Evolutionary conservation across 2,888 invertebrate species (phyloP).

Genomic region (Drosophila melanocephala): DNA sequence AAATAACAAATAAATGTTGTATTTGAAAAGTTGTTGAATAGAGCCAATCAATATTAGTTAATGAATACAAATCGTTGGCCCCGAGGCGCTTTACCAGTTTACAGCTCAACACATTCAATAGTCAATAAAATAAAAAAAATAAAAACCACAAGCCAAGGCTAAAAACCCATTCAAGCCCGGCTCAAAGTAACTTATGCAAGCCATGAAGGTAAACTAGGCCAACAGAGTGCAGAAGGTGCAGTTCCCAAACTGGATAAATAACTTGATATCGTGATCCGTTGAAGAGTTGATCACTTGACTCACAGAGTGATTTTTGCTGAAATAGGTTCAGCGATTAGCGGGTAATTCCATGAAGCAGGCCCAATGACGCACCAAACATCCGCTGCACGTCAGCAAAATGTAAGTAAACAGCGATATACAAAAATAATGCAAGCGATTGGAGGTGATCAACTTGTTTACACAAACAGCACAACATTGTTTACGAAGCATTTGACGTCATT

Average conservation of each 20-base stretch:
- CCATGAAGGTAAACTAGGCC: slow-evolving; percentile 52
- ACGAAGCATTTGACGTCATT: slow-evolving; percentile 58
- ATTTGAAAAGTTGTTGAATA: background rate
- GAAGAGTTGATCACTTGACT: slow-evolving; percentile 24
- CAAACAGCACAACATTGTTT: slow-evolving; percentile 20
- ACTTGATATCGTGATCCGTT: background rate
- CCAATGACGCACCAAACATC: slow-evolving; percentile 39
- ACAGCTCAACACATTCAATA: slow-evolving; percentile 10
- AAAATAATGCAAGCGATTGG: slow-evolving; percentile 18
- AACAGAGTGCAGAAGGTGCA: slow-evolving; percentile 20
- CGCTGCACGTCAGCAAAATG: slow-evolving; percentile 32
- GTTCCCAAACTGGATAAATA: slow-evolving; percentile 30
- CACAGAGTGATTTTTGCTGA: slow-evolving; percentile 24
- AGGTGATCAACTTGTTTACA: slow-evolving; percentile 58
- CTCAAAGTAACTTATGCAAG: slow-evolving; percentile 26
- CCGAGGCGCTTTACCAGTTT: slow-evolving; percentile 2
- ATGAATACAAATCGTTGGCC: slow-evolving; percentile 11
- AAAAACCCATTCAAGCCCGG: background rate
- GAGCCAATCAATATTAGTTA: slow-evolving; percentile 5
- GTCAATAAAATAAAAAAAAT: background rate
- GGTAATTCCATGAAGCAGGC: slow-evolving; percentile 8
- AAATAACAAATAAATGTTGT: background rate
- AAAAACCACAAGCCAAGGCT: slow-evolving; percentile 28
- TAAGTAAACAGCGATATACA: slow-evolving; percentile 18
- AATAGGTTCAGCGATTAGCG: slow-evolving; percentile 3